Percentiles rank a stretch among this genome's conserved stretches.
Evolutionary conservation across 2,888 invertebrate species (phyloP).

Genomic region (Ophraella communa): DNA sequence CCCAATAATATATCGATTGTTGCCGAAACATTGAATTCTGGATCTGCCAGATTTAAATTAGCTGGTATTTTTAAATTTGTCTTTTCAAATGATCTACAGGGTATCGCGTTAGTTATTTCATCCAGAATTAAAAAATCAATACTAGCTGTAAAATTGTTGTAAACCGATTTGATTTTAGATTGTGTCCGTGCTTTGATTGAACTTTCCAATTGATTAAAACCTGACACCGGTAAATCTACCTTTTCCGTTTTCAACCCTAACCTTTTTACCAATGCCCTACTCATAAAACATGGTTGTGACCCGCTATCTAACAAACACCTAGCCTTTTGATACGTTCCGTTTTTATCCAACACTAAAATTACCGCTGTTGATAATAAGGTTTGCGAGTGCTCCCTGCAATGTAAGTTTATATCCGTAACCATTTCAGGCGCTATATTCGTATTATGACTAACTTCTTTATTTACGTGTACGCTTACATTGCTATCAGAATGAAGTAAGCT

Average conservation of each 20-base stretch:
- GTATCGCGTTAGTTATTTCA: background rate
- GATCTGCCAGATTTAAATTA: background rate
- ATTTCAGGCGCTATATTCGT: background rate
- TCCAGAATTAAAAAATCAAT: background rate
- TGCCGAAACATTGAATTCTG: conserved; percentile 1
- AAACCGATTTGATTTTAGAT: background rate
- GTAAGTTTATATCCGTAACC: background rate
- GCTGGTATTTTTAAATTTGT: background rate
- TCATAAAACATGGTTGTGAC: background rate
- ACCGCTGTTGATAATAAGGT: conserved; percentile 13
- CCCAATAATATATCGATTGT: conserved; percentile 7
- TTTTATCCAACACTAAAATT: background rate
- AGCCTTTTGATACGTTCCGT: background rate
- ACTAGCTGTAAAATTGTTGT: background rate
- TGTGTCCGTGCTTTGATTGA: background rate
- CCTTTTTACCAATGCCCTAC: background rate
- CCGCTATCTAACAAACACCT: conserved; percentile 25
- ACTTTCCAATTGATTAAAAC: background rate
- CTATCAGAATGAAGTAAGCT: background rate
- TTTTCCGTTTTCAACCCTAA: background rate
- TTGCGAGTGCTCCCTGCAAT: background rate
- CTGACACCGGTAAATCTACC: background rate
- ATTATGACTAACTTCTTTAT: background rate
- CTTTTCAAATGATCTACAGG: background rate
- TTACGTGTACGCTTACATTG: background rate